Base-by-base conservation (phyloP, 2,888 invertebrate genomes). In the Perithous albicinctus region DNA sequence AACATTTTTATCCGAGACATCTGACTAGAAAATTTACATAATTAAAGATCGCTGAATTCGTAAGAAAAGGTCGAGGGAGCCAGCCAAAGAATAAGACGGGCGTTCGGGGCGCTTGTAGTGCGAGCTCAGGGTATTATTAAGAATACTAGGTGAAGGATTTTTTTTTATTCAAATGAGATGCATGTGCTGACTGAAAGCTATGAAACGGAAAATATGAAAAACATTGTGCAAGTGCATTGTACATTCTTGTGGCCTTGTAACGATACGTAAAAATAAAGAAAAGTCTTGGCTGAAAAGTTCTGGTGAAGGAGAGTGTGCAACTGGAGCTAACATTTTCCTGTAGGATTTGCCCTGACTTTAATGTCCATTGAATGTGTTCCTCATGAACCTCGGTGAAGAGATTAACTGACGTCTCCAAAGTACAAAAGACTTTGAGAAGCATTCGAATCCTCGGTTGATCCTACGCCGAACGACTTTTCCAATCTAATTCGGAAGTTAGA, bases 401-500 rank as follows among this genome's bases (percentile, higher is more conserved):
- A 61, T 38, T 32, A 15, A 4, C 61, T 4, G 5, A 61, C 3
- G 10, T 41, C 26, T 12, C 3, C 29, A 78, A 56, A 48, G 1
- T 15, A 61, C 26, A 51, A 66, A 74, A 48, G 61, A 54, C 3
- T 46, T 35, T 12, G 18, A 26, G 35, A 38, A n/a, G 5, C 59
- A 18, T 61, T 20, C 26, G 46, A 32, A 23, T 73, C 41, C 54
- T 69, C 63, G 26, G 20, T 66, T 29, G 66, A 74, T 76, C 29
- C 56, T 51, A 54, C 38, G 23, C 46, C 29, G 56, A 82, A 82
- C 70, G 63, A 80, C 61, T 82, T 85, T 15, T 46, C 32, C 72
- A 82, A 81, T 88, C 83, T 78, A 83, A 85, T 86, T 85, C 64
- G 64, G 80, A 86, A 86, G 82, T 87, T 85, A 75, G 79, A 86